Evolutionary conservation across 2,113 vertebrate genomes (phyloP).

Genomic region (Trochalopteron elliotii): DNA sequence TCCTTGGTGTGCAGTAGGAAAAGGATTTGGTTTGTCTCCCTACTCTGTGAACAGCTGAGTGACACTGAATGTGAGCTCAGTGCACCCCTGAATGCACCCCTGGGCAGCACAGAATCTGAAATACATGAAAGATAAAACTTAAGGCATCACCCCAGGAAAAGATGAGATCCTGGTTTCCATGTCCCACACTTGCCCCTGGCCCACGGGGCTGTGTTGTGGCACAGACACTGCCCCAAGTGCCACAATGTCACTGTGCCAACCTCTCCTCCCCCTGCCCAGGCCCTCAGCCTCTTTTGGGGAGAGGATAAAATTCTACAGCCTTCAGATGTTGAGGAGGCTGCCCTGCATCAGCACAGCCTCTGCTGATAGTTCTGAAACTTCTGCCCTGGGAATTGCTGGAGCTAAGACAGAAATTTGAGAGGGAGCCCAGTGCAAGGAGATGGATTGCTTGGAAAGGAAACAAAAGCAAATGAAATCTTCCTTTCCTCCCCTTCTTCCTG

Average conservation of each 20-base stretch:
- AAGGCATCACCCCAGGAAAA: neutral
- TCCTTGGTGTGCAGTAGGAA: neutral
- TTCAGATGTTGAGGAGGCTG: neutral
- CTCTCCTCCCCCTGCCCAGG: neutral
- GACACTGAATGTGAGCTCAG: neutral
- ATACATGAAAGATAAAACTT: neutral
- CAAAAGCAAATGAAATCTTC: slow-evolving; percentile 36
- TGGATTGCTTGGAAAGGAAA: slow-evolving; percentile 44
- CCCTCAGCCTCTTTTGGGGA: neutral
- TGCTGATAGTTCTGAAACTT: neutral
- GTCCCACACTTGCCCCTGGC: neutral
- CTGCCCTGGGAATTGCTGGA: slow-evolving; percentile 32
- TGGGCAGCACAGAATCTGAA: neutral
- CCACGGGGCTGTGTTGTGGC: fast-evolving
- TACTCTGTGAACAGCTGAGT: neutral
- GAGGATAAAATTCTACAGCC: neutral
- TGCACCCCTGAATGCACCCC: neutral
- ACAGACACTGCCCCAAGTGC: neutral
- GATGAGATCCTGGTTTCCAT: neutral
- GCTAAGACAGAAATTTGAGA: slow-evolving; percentile 46
- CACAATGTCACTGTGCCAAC: neutral
- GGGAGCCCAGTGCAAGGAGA: slow-evolving; percentile 15
- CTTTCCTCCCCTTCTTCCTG: slow-evolving; percentile 5
- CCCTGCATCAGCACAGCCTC: slow-evolving; percentile 19
- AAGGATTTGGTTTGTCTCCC: neutral